Conservation (phyloP, 2,888 invertebrate species). For the Tridacna gigas region DNA sequence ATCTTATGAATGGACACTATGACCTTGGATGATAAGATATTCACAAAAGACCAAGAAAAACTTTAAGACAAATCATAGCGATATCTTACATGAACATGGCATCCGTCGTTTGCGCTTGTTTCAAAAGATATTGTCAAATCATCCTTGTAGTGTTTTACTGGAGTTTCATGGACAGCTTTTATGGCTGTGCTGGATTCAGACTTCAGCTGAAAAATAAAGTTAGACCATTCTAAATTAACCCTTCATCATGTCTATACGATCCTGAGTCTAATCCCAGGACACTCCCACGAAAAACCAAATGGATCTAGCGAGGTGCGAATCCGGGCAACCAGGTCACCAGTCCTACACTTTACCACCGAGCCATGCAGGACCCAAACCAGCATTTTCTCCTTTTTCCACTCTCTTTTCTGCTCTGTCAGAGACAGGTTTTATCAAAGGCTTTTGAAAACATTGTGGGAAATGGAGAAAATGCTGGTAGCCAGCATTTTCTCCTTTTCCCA, state of each 20-base stretch:
- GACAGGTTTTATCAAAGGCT: no score
- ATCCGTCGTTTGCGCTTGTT: constrained; percentile 32
- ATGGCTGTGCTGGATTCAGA: constrained; percentile 56
- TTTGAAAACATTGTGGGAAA: background rate
- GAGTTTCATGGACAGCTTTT: constrained; percentile 77
- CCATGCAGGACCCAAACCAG: no score
- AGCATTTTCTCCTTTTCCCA: background rate
- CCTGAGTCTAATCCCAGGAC: no score
- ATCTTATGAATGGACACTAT: no score
- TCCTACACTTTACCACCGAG: no score
- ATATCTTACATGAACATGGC: constrained; percentile 61
- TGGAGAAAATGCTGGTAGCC: background rate
- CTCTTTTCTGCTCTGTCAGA: no score
- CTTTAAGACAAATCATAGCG: background rate
- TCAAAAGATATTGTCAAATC: constrained; percentile 75
- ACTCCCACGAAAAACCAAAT: no score
- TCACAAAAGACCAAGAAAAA: background rate
- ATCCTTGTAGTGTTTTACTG: constrained; percentile 78
- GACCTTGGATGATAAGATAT: background rate
- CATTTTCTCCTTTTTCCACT: no score
- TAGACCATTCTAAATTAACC: no score
- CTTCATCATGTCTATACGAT: no score
- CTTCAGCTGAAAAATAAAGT: constrained; percentile 63
- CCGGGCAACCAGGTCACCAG: no score
- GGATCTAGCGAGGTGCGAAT: no score